These are phyloP conservation scores for Epiperipatus broadwayi DNA, from an alignment of 2,888 invertebrate genomes.

Conservation along the genomic window DNA sequence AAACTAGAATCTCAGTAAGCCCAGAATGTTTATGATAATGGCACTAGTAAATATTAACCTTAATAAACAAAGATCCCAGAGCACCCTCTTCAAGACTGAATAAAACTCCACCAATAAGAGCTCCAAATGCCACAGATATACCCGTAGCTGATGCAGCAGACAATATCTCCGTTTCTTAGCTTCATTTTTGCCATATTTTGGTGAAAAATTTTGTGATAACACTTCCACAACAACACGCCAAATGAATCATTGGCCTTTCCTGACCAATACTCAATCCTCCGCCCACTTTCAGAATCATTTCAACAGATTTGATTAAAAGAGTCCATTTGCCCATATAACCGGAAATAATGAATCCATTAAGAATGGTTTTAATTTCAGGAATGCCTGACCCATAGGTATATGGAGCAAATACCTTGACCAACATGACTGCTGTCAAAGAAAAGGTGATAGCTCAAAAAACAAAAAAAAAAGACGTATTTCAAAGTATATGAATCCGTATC, in stretches of 20 bases:
- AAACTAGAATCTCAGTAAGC: constrained; percentile 28
- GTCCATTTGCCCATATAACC: too few relatives aligned
- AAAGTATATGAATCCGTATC: too few relatives aligned
- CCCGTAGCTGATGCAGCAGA: constrained; percentile 39
- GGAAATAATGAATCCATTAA: too few relatives aligned
- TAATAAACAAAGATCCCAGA: constrained; percentile 36
- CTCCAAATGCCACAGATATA: constrained; percentile 38
- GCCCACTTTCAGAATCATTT: constrained; percentile 35
- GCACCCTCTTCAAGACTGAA: constrained; percentile 36
- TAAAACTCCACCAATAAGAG: constrained; percentile 36
- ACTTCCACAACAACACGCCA: constrained; percentile 38
- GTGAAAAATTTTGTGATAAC: constrained; percentile 37
- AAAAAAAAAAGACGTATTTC: too few relatives aligned
- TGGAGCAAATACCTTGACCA: too few relatives aligned
- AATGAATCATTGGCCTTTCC: constrained; percentile 38
- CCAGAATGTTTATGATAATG: constrained; percentile 29
- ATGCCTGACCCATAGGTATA: too few relatives aligned
- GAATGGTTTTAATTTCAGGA: too few relatives aligned
- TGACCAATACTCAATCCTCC: constrained; percentile 37
- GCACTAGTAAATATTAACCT: constrained; percentile 34
- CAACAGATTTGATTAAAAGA: too few relatives aligned
- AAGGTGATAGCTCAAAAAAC: too few relatives aligned
- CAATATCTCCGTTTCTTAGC: constrained; percentile 38
- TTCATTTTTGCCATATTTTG: constrained; percentile 38
- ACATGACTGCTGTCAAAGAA: too few relatives aligned